phyloP scores from a whole-genome alignment of 2,888 invertebrate genomes.

The Isoperla grammatica region DNA sequence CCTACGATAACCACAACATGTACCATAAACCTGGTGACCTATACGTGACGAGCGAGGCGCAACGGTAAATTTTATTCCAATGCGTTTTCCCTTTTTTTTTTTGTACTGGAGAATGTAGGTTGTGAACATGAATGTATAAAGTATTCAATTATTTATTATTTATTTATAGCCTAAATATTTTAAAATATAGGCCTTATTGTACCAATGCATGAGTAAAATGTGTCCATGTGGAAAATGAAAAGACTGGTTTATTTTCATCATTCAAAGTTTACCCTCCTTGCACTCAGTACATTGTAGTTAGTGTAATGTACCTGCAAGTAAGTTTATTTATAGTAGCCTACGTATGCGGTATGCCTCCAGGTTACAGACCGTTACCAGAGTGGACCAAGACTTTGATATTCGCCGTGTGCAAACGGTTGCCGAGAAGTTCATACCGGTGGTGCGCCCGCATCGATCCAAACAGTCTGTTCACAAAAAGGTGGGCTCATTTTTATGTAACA shows the following conservation, averaged over 20 bases:
- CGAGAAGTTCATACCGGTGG: slow-evolving; percentile 37
- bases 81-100: slow-evolving; percentile 10
- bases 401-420: slow-evolving; percentile 41
- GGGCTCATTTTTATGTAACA: not conserved
- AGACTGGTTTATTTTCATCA: no score
- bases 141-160: no score
- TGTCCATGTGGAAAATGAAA: no score
- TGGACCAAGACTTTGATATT: slow-evolving; percentile 51
- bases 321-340: no score
- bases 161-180: no score
- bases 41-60: slow-evolving; percentile 54
- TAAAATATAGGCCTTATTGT: no score
- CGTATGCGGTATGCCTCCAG: slow-evolving; percentile 35
- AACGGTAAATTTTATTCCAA: slow-evolving; percentile 41
- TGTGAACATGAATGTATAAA: no score
- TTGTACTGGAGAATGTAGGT: not conserved
- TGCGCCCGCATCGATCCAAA: slow-evolving; percentile 27
- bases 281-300: no score
- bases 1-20: slow-evolving; percentile 57
- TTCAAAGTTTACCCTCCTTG: no score
- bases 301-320: no score
- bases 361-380: slow-evolving; percentile 45
- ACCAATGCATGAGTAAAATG: no score
- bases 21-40: slow-evolving; percentile 57
- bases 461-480: not conserved